Evolutionary conservation across 1,140 invertebrate genomes (phyloP), one percentile per base, ranked within the genome.

Genomic region (Neoseiulus cucumeris): DNA sequence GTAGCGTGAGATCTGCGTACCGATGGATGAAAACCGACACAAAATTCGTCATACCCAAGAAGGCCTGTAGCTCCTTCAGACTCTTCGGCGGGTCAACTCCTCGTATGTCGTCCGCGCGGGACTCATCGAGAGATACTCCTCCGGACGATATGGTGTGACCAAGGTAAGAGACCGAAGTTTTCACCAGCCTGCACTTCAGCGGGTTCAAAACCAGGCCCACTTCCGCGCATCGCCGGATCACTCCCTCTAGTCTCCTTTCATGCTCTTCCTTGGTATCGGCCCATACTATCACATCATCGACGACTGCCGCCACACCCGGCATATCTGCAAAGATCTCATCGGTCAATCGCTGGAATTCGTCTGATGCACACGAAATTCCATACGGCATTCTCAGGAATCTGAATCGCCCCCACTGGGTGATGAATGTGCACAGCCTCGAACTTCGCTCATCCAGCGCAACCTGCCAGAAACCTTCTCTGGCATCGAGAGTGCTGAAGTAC

Each of bases 401-500:
- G 42, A 66, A 67, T n/a, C 69, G 30, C 0, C 69, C 72, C 71
- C 70, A 72, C 22, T 70, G 70, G 1, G 66, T 70, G 33, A 70
- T 72, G 64, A 71, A 69, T 0, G 71, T 72, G 9, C 68, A 69
- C 2, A 69, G 64, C 44, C 71, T 70, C 30, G 64, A 66, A n/a
- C 66, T 64, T 25, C 47, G 59, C 28, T 55, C 67, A 12, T 73
- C 70, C 6, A 74, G 66, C 7, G 68, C 44, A 7, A 74, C 42
- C 41, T 71, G 71, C 70, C 72, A 75, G 69, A 73, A 75, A 17
- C 74, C 74, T 25, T 71, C 66, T 51, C 70, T 70, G 1, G 71
- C 68, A 66, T 76, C 73, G 9, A 76, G 18, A 7, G 55, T 70
- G 22, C 55, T 6, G 33, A 39, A 39, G 33, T 6, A 39, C 33